Base-by-base conservation (phyloP, 30 jellyfish, hydroid and myxozoan species). In the Hydra vulgaris region DNA sequence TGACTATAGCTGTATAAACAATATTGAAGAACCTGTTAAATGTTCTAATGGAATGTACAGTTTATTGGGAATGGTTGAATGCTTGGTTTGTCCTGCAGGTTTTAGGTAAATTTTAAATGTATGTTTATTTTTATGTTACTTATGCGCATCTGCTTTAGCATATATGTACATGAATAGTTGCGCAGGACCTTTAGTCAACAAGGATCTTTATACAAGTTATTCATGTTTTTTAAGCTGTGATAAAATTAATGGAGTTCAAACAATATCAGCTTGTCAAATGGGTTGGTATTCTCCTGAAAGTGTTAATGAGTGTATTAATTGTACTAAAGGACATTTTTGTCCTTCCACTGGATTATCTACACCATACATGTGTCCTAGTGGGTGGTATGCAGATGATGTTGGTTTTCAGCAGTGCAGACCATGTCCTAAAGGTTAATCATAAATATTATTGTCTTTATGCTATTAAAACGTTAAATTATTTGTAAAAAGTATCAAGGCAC, bases 21-120 rank as follows among this genome's bases (percentile, higher is more conserved):
- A 54, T 54, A 53, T 77, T 77, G 83, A 76, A 18, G 21, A 82
- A 7, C 95, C 97, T 0, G 78, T 75, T 76, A 74, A 72, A 53
- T 89, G 97, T 79, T 66, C 85, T 0, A 61, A 71, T 78, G 95
- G 95, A 15, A 77, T 85, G 8, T 89, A 89, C 87, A 89, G 97
- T 71, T n/a, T 26, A 7, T 55, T 66, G 27, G 95, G 94, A 21
- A 71, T 70, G 76, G 22, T 15, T 17, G 97, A 85, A 54, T 89
- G 97, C 67, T 25, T 76, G 53, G 1, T 71, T 18, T 89, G 97
- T 54, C 97, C 97, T 26, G 83, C 83, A 23, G 83, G 83, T 25
- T 53, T 25, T 70, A 75, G 83, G 83, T 75, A 75, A 25, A 54
- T 20, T 21, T 0, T n/a, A n/a, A n/a, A n/a, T n/a, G n/a, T n/a